Conservation (phyloP, 2,797 vertebrate species). For the Eulemur rubriventer region DNA sequence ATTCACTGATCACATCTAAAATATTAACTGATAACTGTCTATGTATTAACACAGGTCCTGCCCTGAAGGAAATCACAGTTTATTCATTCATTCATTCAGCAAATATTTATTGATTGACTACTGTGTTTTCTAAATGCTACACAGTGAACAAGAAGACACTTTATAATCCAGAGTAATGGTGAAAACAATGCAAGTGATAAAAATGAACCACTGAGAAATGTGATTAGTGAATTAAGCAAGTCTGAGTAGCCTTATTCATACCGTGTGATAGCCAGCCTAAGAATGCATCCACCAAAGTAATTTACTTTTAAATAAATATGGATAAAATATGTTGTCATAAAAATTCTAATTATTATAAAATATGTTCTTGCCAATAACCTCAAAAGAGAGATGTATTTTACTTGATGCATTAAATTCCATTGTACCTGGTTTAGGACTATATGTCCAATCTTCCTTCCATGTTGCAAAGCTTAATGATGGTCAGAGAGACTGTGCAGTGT, state of each 20-base stretch:
- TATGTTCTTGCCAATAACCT: not conserved
- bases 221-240: not conserved
- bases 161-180: not conserved
- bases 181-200: not conserved
- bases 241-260: not conserved
- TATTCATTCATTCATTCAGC: not conserved
- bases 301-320: not conserved
- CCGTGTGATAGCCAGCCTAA: not conserved
- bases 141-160: not conserved
- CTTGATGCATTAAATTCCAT: not conserved
- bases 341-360: not conserved
- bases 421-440: not conserved
- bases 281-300: not conserved
- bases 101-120: not conserved
- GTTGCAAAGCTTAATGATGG: not conserved
- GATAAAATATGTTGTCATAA: not conserved
- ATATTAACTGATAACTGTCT: not conserved
- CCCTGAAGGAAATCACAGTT: not conserved
- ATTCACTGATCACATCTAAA: not conserved
- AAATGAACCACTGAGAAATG: not conserved
- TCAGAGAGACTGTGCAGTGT: not conserved
- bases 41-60: not conserved
- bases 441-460: not conserved
- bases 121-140: not conserved
- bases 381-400: not conserved